These are phyloP conservation scores for Drosophila yooni DNA, from an alignment of 2,888 invertebrate species.

Conservation along the genomic window DNA sequence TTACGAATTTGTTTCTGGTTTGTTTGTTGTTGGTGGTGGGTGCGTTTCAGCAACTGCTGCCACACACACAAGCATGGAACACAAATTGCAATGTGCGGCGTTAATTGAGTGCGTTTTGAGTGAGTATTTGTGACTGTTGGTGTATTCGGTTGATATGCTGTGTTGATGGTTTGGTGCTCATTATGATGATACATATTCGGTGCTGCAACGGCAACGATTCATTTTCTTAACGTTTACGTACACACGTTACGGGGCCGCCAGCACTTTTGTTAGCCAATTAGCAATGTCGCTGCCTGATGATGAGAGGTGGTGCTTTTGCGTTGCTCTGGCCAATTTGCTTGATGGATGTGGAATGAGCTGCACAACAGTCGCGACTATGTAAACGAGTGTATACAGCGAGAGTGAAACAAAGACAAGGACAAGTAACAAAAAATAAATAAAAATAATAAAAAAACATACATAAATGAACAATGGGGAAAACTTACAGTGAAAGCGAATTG, in stretches of 20 bases:
- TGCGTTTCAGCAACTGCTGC: conserved; percentile 40
- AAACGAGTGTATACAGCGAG: conserved; percentile 27
- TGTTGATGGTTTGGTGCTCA: conserved; percentile 29
- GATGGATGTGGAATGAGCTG: conserved; percentile 63
- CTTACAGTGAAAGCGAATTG: conserved; percentile 22
- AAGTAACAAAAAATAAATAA: conserved; percentile 14
- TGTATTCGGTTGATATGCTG: conserved; percentile 23
- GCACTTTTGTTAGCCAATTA: conserved; percentile 74
- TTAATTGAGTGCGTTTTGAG: conserved; percentile 64
- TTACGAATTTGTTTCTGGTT: conserved; percentile 27
- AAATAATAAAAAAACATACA: conserved; percentile 2
- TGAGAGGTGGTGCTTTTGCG: conserved; percentile 57
- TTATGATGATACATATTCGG: conserved; percentile 38
- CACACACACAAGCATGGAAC: conserved; percentile 65
- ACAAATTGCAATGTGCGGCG: conserved; percentile 75
- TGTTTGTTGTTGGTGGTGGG: conserved; percentile 30
- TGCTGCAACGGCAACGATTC: conserved; percentile 42
- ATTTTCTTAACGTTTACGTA: conserved; percentile 22
- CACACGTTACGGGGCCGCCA: conserved; percentile 32
- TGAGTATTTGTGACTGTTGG: conserved; percentile 25
- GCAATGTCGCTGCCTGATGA: conserved; percentile 75
- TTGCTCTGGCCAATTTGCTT: conserved; percentile 68
- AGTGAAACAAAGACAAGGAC: conserved; percentile 32
- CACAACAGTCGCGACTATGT: conserved; percentile 31
- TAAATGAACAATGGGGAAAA: conserved; percentile 24